These are phyloP conservation scores for Orycteropus afer DNA, from an alignment of 2,113 vertebrate species.

Conservation along the genomic window DNA sequence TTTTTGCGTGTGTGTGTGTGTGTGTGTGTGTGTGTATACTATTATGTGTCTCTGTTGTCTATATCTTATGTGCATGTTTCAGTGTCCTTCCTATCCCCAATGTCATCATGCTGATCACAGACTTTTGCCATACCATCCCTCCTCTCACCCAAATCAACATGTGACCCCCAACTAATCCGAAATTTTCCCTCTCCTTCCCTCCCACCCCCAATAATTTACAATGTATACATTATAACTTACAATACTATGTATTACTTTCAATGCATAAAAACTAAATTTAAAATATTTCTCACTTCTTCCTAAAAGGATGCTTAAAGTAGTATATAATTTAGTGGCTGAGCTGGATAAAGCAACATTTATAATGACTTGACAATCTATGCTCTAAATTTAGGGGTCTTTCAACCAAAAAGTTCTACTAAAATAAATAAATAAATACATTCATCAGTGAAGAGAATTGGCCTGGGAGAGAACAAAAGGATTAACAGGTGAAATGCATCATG, in stretches of 20 bases:
- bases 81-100: too few relatives aligned
- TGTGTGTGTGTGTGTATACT: too few relatives aligned
- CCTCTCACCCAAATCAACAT: too few relatives aligned
- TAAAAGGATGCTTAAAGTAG: neutral
- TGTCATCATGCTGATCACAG: too few relatives aligned
- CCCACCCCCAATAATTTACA: too few relatives aligned
- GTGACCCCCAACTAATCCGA: too few relatives aligned
- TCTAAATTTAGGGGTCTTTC: neutral
- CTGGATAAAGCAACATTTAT: neutral
- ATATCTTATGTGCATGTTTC: too few relatives aligned
- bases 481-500: neutral
- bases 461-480: neutral
- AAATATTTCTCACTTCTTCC: neutral
- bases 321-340: neutral
- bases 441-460: neutral
- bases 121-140: too few relatives aligned
- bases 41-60: too few relatives aligned
- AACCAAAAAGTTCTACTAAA: neutral
- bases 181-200: too few relatives aligned
- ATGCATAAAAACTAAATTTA: neutral
- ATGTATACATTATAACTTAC: too few relatives aligned
- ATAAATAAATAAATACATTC: neutral
- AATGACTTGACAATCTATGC: neutral
- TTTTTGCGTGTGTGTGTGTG: too few relatives aligned
- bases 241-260: neutral